Conservation (phyloP, 2,113 vertebrate genomes). For the Gnathonemus echidnorhynchus region DNA sequence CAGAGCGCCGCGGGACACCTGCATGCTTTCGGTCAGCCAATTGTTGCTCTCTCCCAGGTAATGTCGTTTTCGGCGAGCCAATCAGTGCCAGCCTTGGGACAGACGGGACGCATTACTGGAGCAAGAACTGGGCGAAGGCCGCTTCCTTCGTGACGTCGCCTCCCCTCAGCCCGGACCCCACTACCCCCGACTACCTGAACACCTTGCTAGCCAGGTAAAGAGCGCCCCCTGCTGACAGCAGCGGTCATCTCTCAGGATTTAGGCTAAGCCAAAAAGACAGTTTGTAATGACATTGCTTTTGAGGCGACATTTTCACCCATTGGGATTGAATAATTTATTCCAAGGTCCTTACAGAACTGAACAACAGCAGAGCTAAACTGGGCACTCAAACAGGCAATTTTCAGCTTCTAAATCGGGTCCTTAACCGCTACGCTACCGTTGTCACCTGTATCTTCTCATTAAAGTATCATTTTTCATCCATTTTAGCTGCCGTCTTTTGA, state of each 20-base stretch:
- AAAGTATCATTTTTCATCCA: not conserved
- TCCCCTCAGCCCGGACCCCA: conserved; percentile 91
- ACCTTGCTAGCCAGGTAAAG: conserved; percentile 85
- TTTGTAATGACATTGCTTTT: not conserved
- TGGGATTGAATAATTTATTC: not conserved
- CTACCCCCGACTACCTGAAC: conserved; percentile 93
- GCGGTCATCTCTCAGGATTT: not conserved
- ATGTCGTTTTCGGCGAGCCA: conserved; percentile 94
- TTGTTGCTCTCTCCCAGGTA: conserved; percentile 58
- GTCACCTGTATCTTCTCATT: not conserved
- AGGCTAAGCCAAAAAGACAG: not conserved
- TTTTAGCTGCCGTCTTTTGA: not conserved
- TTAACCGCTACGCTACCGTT: not conserved
- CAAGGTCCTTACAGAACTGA: not conserved
- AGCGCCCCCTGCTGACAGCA: not conserved
- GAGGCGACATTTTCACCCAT: not conserved
- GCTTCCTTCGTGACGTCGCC: conserved; percentile 92
- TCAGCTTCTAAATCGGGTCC: not conserved
- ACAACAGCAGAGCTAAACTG: not conserved
- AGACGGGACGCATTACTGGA: conserved; percentile 97
- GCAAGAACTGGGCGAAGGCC: conserved; percentile 98
- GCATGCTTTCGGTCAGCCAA: not conserved
- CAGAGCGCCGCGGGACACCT: too few relatives aligned
- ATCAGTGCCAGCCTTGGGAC: conserved; percentile 91
- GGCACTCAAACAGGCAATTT: not conserved